Evolutionary conservation across 1,140 invertebrate genomes (phyloP), one percentile per base, ranked within the genome.

Genomic region (Drosophila kepulauana): DNA sequence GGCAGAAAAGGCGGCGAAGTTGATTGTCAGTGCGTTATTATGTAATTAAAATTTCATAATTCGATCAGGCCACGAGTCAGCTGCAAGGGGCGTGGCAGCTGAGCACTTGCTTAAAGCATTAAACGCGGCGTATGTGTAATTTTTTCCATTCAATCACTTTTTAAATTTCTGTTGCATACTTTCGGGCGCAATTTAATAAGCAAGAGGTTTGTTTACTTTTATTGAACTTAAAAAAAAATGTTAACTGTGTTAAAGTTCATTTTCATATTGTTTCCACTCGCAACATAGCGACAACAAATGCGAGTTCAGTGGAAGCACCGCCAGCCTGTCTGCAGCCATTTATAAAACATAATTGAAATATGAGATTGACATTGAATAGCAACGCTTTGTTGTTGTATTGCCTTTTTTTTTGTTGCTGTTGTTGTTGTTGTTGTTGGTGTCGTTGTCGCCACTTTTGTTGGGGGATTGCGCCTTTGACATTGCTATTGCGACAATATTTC

Each of bases 281-380:
- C 7, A 16, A 45, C 28, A 33, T 28, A 65, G 16, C 8, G 51
- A 43, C 30, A 71, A 71, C 61, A 65, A 63, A 59, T 56, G 43
- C 16, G 35, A 35, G n/a, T 15, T 43, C 13, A 20, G 51, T 8
- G 7, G 20, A 1, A 11, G 61, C 54, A 59, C 45, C 56, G 68
- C 61, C 82, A 86, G 82, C 61, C 78, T 57, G 84, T 88, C 84
- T 86, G 80, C 71, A 68, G 84, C 85, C 84, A 87, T 87, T 87
- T 87, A 87, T 84, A 88, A 82, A 87, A 82, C 80, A 87, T 88
- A 89, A 88, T 88, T 88, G 84, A 88, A 88, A 88, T 89, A 89
- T 81, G 85, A 88, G 84, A 88, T 89, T 84, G 84, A 88, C 80
- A 88, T 88, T 88, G 72, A 88, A 87, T 87, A 80, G 77, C 82